Evolutionary conservation across 2,113 vertebrate genomes (phyloP).

Genomic region (Rhodinocichla rosea): DNA sequence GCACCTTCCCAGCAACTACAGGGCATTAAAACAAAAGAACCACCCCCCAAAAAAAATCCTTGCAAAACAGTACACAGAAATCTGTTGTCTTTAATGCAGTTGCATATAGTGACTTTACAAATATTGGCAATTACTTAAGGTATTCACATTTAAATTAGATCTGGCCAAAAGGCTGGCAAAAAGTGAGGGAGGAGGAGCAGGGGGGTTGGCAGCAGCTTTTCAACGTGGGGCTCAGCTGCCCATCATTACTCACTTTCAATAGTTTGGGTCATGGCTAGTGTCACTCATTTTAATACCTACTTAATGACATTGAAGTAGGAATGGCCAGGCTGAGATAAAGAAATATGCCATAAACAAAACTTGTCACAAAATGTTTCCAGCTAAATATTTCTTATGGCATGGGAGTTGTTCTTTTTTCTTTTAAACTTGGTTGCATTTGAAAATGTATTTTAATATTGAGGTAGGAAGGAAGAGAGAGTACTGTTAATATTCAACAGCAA

Average conservation of each 20-base stretch:
- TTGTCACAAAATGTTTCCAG: neutral
- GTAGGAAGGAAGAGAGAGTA: neutral
- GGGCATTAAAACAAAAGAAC: neutral
- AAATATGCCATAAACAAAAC: slow-evolving; percentile 15
- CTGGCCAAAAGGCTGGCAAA: slow-evolving; percentile 43
- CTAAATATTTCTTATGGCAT: neutral
- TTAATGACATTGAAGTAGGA: slow-evolving; percentile 32
- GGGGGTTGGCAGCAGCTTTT: slow-evolving; percentile 6
- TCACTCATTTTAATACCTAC: slow-evolving; percentile 43
- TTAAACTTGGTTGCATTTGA: neutral
- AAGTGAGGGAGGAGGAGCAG: neutral
- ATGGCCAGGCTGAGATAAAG: neutral
- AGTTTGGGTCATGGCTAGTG: slow-evolving; percentile 20
- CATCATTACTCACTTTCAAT: slow-evolving; percentile 56
- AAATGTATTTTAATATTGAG: neutral
- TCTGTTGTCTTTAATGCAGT: slow-evolving; percentile 46
- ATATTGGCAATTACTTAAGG: slow-evolving; percentile 67
- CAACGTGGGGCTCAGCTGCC: slow-evolving; percentile 36
- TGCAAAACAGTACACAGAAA: slow-evolving; percentile 51
- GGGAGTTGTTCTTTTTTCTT: neutral
- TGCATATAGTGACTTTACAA: slow-evolving; percentile 63
- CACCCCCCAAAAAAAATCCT: neutral
- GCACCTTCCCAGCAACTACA: slow-evolving; percentile 61
- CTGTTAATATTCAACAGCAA: neutral
- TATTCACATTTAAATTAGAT: slow-evolving; percentile 66